Conservation (phyloP, 2,888 invertebrate genomes). For the Nomada fucata region DNA sequence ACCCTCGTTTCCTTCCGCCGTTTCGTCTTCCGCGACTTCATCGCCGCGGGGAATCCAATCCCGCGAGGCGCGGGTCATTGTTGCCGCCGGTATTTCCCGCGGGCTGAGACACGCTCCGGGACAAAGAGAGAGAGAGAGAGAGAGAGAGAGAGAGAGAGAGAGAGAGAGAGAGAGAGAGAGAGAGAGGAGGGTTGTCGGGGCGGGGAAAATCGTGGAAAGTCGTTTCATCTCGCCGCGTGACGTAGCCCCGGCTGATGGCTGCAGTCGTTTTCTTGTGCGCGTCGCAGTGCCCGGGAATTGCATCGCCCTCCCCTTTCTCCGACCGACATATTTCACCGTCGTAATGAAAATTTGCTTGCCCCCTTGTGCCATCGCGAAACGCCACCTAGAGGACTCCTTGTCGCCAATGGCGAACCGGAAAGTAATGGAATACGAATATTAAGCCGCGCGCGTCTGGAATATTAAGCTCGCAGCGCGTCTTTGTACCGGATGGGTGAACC, state of each 20-base stretch:
- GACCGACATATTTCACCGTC: conserved; percentile 8
- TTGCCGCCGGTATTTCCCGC: conserved; percentile 42
- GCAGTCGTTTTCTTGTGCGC: conserved; percentile 45
- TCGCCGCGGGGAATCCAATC: conserved; percentile 40
- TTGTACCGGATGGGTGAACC: background rate
- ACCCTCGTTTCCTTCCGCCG: background rate
- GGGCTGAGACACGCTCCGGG: background rate
- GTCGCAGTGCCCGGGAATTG: conserved; percentile 34
- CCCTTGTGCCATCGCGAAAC: background rate
- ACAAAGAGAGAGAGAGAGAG: conserved; percentile 20
- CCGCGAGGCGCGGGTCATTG: conserved; percentile 30
- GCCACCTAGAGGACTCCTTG: background rate
- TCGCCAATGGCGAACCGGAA: background rate
- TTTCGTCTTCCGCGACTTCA: conserved; percentile 23
- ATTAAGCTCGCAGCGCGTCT: background rate
- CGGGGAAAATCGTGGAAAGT: conserved; percentile 39
- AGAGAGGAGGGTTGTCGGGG: background rate
- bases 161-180: too few species aligned
- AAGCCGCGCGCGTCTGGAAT: background rate
- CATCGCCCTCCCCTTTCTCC: conserved; percentile 2
- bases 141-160: too few species aligned
- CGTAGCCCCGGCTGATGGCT: conserved; percentile 21
- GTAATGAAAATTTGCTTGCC: conserved; percentile 40
- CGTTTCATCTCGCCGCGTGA: conserved; percentile 22
- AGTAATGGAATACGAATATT: background rate